These are phyloP conservation scores for Gibbula magus DNA, from an alignment of 2,888 invertebrate species.

Conservation along the genomic window DNA sequence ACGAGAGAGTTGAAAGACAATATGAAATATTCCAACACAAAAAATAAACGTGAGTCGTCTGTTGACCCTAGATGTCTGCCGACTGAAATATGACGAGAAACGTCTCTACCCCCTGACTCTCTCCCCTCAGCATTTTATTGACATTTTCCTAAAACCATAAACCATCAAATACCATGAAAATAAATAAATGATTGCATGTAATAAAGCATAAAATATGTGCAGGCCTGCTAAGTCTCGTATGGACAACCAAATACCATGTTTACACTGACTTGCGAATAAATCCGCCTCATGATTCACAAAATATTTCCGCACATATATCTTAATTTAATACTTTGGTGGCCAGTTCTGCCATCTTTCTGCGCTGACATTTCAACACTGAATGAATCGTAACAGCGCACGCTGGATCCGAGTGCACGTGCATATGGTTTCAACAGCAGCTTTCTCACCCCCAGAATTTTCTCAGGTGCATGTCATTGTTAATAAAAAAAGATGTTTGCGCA, in stretches of 20 bases:
- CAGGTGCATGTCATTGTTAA: not conserved
- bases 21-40: too few species aligned
- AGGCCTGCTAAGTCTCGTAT: not conserved
- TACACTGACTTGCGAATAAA: not conserved
- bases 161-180: not conserved
- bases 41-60: too few species aligned
- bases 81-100: too few species aligned
- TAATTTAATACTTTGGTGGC: not conserved
- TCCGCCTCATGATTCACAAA: not conserved
- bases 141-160: not conserved
- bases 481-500: not conserved
- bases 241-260: not conserved
- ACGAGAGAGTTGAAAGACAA: too few species aligned
- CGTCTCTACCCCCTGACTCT: not conserved
- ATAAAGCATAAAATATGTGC: too few species aligned
- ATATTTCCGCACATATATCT: not conserved
- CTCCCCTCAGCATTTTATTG: not conserved
- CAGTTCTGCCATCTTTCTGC: not conserved
- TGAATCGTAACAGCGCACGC: not conserved
- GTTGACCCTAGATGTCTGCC: too few species aligned
- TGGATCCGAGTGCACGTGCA: not conserved
- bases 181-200: not conserved
- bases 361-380: not conserved
- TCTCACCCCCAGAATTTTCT: not conserved
- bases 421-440: not conserved